Conservation (phyloP, 2,113 vertebrate species). For the Pterocles orientalis region DNA sequence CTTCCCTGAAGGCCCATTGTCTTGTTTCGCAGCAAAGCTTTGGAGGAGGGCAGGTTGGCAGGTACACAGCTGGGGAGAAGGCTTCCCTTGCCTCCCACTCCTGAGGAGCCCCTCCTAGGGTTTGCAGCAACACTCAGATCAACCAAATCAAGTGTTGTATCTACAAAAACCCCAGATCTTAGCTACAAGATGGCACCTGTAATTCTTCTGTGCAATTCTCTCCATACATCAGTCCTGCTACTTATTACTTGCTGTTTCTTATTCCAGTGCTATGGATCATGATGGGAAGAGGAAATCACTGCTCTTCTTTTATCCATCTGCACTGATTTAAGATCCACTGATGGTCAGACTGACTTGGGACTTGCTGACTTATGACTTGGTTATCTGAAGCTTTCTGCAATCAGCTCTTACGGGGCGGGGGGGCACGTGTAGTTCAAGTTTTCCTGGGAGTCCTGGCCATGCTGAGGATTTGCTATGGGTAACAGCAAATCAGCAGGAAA, state of each 20-base stretch:
- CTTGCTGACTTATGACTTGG: background rate
- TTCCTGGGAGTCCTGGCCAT: background rate
- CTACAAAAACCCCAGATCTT: background rate
- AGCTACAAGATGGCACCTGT: background rate
- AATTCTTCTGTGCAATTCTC: background rate
- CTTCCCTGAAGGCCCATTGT: background rate
- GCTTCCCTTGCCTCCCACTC: background rate
- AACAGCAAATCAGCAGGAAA: background rate
- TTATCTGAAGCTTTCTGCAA: background rate
- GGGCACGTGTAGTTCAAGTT: background rate
- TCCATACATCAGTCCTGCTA: background rate
- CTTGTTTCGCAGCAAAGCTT: background rate
- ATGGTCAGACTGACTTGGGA: background rate
- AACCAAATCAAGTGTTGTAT: background rate
- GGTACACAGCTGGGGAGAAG: accelerated
- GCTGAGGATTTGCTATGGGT: background rate
- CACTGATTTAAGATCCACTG: background rate
- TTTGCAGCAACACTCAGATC: background rate
- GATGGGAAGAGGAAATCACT: background rate
- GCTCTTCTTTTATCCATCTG: background rate
- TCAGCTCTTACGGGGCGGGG: background rate
- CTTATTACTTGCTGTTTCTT: background rate
- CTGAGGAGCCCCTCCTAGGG: background rate
- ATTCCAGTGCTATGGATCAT: background rate
- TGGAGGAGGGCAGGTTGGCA: background rate